phyloP scores from a whole-genome alignment of 1,140 invertebrate genomes.

The Drosophila kepulauana region DNA sequence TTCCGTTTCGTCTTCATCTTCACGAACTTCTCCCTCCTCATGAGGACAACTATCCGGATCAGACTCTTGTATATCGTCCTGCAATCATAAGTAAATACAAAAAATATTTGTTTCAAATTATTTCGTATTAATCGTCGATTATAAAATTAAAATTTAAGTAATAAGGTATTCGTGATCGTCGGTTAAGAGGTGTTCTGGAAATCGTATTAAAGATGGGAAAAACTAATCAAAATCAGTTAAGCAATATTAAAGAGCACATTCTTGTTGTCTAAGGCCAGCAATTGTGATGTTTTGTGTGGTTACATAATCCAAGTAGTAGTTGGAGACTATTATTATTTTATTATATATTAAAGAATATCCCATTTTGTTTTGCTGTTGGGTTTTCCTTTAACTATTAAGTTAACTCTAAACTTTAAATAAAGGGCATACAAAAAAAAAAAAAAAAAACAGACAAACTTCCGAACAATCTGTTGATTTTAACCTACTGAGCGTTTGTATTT shows the following conservation, averaged over 20 bases:
- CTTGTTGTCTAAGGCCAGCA: conserved; percentile 85
- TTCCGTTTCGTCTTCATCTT: conserved; percentile 74
- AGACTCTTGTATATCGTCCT: conserved; percentile 82
- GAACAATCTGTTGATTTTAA: conserved; percentile 17
- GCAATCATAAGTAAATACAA: conserved; percentile 29
- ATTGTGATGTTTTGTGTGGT: conserved; percentile 53
- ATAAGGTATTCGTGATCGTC: conserved; percentile 30
- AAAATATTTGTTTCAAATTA: neutral
- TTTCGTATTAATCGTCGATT: neutral
- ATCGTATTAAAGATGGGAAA: conserved; percentile 48
- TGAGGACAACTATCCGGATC: conserved; percentile 80
- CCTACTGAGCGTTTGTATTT: conserved; percentile 5
- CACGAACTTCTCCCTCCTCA: conserved; percentile 69
- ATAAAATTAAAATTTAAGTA: neutral
- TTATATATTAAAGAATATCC: conserved; percentile 31
- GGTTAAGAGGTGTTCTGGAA: conserved; percentile 39
- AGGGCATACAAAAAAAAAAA: conserved; percentile 2
- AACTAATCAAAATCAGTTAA: conserved; percentile 52
- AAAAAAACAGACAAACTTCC: conserved; percentile 22
- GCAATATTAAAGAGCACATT: conserved; percentile 60
- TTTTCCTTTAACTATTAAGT: conserved; percentile 51
- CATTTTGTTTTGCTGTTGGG: conserved; percentile 33
- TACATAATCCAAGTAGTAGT: conserved; percentile 50
- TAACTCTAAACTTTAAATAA: conserved; percentile 10
- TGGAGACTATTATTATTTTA: conserved; percentile 37